These are phyloP conservation scores for Seriola quinqueradiata DNA, from an alignment of 2,113 vertebrate species.

Conservation along the genomic window DNA sequence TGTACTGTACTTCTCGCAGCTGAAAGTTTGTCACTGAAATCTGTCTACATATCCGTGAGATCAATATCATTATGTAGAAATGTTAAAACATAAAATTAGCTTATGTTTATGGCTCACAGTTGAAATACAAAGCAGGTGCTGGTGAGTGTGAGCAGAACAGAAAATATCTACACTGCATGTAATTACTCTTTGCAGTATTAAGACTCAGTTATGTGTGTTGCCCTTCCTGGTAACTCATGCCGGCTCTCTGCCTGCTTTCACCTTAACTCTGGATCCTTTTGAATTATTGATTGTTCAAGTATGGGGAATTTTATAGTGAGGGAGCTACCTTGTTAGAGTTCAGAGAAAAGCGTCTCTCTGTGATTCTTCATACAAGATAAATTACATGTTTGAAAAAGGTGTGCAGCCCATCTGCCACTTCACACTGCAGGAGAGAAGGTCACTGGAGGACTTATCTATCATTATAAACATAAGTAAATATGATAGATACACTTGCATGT, in stretches of 20 bases:
- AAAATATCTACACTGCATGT: conserved; percentile 30
- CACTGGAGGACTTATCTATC: background rate
- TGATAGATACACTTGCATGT: background rate
- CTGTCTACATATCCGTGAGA: background rate
- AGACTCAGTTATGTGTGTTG: background rate
- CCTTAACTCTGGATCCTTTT: conserved; percentile 34
- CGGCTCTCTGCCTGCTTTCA: conserved; percentile 26
- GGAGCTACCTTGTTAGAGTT: conserved; percentile 36
- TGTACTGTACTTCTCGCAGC: too few species aligned
- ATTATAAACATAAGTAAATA: background rate
- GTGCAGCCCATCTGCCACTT: conserved; percentile 6
- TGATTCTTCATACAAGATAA: conserved; percentile 22
- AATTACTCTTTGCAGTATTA: conserved; percentile 18
- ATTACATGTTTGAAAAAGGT: conserved; percentile 26
- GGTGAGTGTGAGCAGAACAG: background rate
- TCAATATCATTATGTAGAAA: background rate
- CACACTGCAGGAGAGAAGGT: background rate
- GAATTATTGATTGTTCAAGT: conserved; percentile 65
- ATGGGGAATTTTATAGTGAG: conserved; percentile 19
- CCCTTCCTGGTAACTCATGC: conserved; percentile 1
- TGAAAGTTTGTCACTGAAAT: background rate
- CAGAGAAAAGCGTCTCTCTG: conserved; percentile 30
- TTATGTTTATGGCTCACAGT: background rate
- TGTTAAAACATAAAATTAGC: conserved; percentile 4
- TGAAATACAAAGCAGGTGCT: background rate